Evolutionary conservation across 2,113 vertebrate genomes (phyloP).

Genomic region (Apistogramma diplotaenia): DNA sequence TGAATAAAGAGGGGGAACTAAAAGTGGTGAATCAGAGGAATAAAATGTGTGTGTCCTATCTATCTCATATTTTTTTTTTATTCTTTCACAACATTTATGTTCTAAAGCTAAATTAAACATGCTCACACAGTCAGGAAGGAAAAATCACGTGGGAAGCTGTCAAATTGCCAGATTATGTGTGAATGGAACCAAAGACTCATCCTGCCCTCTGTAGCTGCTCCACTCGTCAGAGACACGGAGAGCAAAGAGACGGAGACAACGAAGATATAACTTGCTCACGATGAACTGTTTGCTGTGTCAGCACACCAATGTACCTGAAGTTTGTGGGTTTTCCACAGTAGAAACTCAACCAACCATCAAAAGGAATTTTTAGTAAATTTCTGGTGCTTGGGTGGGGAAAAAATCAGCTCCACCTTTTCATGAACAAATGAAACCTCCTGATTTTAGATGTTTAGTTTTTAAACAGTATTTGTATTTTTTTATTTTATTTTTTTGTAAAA

Average conservation of each 20-base stretch:
- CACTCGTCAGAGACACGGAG: not conserved
- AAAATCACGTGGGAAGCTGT: not conserved
- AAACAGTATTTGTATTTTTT: not conserved
- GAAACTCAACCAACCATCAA: not conserved
- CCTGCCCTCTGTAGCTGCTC: not conserved
- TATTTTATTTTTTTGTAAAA: not conserved
- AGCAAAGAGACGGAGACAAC: not conserved
- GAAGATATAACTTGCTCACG: not conserved
- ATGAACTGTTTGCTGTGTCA: not conserved
- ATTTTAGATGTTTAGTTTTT: not conserved
- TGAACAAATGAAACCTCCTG: not conserved
- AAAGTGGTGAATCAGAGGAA: not conserved
- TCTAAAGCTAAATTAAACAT: not conserved
- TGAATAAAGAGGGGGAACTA: not conserved
- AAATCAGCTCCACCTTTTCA: not conserved
- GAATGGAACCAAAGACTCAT: not conserved
- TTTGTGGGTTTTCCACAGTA: not conserved
- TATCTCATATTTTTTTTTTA: not conserved
- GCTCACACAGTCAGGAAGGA: not conserved
- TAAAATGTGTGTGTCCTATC: not conserved
- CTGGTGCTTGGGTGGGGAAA: not conserved
- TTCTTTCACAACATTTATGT: not conserved
- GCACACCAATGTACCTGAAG: not conserved
- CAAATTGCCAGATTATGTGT: not conserved
- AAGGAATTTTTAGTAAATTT: not conserved